These are phyloP conservation scores for Molorchus minor DNA, from an alignment of 2,888 invertebrate species.

Conservation along the genomic window DNA sequence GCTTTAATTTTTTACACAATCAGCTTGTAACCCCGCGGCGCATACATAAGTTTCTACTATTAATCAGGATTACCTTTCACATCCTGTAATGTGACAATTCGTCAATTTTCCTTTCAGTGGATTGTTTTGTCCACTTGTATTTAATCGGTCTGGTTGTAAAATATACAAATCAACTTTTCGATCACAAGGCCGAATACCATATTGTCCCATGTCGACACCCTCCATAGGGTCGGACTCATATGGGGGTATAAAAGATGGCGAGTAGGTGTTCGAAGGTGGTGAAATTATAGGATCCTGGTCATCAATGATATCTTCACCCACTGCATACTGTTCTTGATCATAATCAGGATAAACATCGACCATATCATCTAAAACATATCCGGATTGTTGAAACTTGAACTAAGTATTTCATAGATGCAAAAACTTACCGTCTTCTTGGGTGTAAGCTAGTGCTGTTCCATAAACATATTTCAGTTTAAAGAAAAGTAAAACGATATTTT, in stretches of 20 bases:
- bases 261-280: slow-evolving; percentile 62
- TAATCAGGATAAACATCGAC: slow-evolving; percentile 45
- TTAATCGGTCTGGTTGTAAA: slow-evolving; percentile 81
- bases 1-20: too few species aligned
- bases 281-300: slow-evolving; percentile 58
- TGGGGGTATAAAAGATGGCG: slow-evolving; percentile 58
- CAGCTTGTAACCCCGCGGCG: too few species aligned
- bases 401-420: background rate
- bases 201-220: slow-evolving; percentile 59
- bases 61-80: slow-evolving; percentile 84
- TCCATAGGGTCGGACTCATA: slow-evolving; percentile 60
- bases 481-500: slow-evolving; percentile 64
- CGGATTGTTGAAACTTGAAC: too few species aligned
- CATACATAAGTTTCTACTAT: too few species aligned
- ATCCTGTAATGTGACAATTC: slow-evolving; percentile 87
- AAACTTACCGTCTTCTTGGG: slow-evolving; percentile 65
- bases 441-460: slow-evolving; percentile 58
- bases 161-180: slow-evolving; percentile 88
- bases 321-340: slow-evolving; percentile 43
- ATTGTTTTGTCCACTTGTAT: slow-evolving; percentile 79
- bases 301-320: slow-evolving; percentile 51
- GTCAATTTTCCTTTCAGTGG: slow-evolving; percentile 89
- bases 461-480: slow-evolving; percentile 64
- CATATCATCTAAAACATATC: slow-evolving; percentile 32
- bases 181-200: slow-evolving; percentile 82